These are phyloP conservation scores for Akabosia matsudoensis DNA, from an alignment of 1,140 invertebrate genomes.

Conservation along the genomic window DNA sequence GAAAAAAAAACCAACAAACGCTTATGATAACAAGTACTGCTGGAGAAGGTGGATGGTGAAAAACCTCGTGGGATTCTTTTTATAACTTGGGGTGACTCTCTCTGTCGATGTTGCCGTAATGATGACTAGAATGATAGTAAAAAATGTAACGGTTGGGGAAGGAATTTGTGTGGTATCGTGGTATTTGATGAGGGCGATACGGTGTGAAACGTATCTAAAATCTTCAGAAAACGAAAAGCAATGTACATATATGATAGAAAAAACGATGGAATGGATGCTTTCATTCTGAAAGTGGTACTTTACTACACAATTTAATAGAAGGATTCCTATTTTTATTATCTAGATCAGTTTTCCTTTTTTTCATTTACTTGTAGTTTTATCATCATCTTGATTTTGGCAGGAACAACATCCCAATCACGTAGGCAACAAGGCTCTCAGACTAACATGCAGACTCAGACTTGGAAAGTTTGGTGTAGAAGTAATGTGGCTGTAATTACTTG, in stretches of 20 bases:
- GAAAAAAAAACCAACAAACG: too few relatives aligned
- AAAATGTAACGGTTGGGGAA: neutral
- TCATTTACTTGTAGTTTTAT: neutral
- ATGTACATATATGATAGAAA: neutral
- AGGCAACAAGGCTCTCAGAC: neutral
- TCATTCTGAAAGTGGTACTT: neutral
- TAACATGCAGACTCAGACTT: neutral
- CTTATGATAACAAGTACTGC: neutral
- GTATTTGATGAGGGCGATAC: neutral
- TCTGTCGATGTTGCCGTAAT: neutral
- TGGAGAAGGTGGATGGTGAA: neutral
- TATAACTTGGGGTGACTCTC: neutral
- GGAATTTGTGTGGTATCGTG: neutral
- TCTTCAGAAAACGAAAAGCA: neutral
- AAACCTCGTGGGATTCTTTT: conserved; percentile 20
- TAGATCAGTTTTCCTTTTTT: neutral
- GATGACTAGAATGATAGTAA: neutral
- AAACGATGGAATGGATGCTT: neutral
- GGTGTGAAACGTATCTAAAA: neutral
- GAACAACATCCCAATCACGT: neutral
- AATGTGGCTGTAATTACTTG: neutral
- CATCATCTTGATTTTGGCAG: neutral
- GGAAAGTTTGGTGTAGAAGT: neutral
- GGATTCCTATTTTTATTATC: too few relatives aligned
- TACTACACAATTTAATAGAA: too few relatives aligned